These are phyloP conservation scores for Sarcophaga subvicina DNA, from an alignment of 2,888 invertebrate species.

Conservation along the genomic window DNA sequence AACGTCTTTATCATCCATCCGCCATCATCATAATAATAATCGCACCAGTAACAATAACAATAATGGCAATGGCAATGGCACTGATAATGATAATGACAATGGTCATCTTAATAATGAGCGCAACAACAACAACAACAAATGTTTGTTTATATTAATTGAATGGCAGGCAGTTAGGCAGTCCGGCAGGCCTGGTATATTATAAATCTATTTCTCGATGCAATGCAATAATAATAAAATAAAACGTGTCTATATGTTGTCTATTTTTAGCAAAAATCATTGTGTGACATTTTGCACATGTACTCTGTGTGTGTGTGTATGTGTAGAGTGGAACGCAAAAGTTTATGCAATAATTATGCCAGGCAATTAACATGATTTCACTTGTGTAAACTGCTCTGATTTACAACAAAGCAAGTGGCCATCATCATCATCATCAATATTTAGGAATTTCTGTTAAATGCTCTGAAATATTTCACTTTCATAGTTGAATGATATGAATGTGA, in stretches of 20 bases:
- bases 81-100: neutral
- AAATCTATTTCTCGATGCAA: neutral
- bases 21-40: neutral
- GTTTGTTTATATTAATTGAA: neutral
- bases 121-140: neutral
- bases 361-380: slow-evolving; percentile 51
- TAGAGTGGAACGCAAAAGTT: neutral
- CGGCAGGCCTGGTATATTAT: neutral
- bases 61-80: neutral
- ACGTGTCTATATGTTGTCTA: slow-evolving; percentile 39
- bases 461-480: too few relatives aligned
- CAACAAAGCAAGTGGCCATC: too few relatives aligned
- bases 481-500: too few relatives aligned
- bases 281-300: too few relatives aligned
- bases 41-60: neutral
- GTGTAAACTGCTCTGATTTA: slow-evolving; percentile 3
- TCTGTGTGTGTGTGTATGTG: neutral
- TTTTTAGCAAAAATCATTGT: neutral
- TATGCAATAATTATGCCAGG: slow-evolving; percentile 24
- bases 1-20: too few relatives aligned
- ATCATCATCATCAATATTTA: too few relatives aligned
- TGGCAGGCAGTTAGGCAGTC: neutral
- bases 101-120: neutral
- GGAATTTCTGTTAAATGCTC: too few relatives aligned
- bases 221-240: slow-evolving; percentile 18